phyloP scores from a whole-genome alignment of 2,113 vertebrate genomes.

The Podiceps cristatus region DNA sequence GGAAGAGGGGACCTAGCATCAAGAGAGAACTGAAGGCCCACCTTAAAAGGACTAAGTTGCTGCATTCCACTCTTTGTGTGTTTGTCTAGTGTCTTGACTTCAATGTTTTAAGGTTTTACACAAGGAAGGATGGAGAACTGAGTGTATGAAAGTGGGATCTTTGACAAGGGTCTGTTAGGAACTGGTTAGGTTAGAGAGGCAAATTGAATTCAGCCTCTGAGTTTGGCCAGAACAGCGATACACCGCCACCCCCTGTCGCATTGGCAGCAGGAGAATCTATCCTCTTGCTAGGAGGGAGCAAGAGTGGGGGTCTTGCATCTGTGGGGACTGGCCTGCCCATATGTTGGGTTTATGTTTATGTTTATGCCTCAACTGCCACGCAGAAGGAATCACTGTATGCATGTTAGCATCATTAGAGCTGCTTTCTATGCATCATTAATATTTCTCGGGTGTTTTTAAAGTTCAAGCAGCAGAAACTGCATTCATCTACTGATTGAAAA shows the following conservation, averaged over 20 bases:
- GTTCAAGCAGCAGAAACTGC: neutral
- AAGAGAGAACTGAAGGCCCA: neutral
- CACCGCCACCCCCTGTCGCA: accelerated
- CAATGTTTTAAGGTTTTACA: neutral
- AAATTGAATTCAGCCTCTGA: neutral
- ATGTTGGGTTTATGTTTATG: neutral
- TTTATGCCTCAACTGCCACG: neutral
- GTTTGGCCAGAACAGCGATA: accelerated
- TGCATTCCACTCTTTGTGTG: neutral
- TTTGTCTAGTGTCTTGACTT: neutral
- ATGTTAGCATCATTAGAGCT: neutral
- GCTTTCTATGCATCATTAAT: neutral
- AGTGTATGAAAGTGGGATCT: neutral
- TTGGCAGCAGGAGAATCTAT: neutral
- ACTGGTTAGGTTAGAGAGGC: neutral
- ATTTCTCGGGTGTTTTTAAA: neutral
- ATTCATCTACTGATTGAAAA: neutral
- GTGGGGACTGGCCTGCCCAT: neutral
- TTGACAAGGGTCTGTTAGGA: neutral
- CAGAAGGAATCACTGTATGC: neutral
- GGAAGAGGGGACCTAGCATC: neutral
- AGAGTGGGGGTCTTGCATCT: neutral
- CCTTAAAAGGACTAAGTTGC: neutral
- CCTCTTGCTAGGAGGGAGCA: neutral
- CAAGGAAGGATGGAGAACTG: neutral